Percentiles rank a stretch among this genome's conserved stretches.
Evolutionary conservation across 2,797 vertebrate species (phyloP).

Genomic region (Darevskia nairensis): DNA sequence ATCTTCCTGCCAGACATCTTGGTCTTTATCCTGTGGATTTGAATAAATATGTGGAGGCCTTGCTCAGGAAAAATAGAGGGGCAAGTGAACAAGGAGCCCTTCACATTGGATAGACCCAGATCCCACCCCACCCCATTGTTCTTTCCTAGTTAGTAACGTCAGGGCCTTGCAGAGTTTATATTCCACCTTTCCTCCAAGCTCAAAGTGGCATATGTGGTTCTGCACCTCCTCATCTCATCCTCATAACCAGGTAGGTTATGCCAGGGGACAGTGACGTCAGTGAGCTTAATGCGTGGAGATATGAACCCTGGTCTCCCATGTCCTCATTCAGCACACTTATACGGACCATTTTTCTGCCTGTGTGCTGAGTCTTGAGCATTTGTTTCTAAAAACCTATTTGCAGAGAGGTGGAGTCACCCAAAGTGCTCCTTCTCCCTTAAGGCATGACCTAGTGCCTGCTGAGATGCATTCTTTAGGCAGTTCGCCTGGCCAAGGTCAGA

Average conservation of each 20-base stretch:
- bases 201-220: too few species aligned
- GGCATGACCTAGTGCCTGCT: constrained; percentile 37
- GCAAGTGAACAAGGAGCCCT: too few species aligned
- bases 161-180: constrained; percentile 1
- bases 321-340: not conserved
- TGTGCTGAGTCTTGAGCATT: not conserved
- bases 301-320: not conserved
- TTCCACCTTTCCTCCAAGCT: too few species aligned
- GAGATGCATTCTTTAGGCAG: constrained; percentile 42
- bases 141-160: not conserved
- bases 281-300: not conserved
- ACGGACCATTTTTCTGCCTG: not conserved
- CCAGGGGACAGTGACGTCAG: too few species aligned
- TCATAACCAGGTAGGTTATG: too few species aligned
- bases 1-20: too few species aligned
- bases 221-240: too few species aligned
- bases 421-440: constrained; percentile 51
- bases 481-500: constrained; percentile 42
- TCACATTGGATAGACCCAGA: too few species aligned
- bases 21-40: too few species aligned
- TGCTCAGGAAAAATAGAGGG: too few species aligned
- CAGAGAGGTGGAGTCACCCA: constrained; percentile 39
- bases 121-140: not conserved
- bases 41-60: not conserved
- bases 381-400: constrained; percentile 48